Conservation (phyloP, 1,140 invertebrate genomes). For the Schmidtea mediterranea region DNA sequence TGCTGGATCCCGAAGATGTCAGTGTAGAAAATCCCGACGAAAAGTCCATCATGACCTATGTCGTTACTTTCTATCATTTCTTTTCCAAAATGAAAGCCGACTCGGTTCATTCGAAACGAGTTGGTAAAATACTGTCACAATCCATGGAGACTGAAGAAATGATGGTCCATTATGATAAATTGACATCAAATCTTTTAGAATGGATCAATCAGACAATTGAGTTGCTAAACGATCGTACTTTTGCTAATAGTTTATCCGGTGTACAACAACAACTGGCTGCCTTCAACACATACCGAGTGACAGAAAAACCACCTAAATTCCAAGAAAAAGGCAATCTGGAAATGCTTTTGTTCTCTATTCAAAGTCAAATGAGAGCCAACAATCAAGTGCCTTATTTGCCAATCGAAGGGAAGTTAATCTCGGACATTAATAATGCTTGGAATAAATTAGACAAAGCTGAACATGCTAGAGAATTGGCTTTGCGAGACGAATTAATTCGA, state of each 20-base stretch:
- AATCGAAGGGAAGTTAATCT: slow-evolving; percentile 85
- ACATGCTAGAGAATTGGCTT: slow-evolving; percentile 77
- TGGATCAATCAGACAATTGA: slow-evolving; percentile 91
- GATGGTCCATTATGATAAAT: slow-evolving; percentile 74
- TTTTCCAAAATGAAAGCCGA: slow-evolving; percentile 99
- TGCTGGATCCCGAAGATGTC: slow-evolving; percentile 72
- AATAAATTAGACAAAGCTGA: slow-evolving; percentile 85
- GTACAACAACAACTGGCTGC: slow-evolving; percentile 78
- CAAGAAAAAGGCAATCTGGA: slow-evolving; percentile 90
- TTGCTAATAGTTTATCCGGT: slow-evolving; percentile 73
- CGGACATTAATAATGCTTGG: slow-evolving; percentile 97
- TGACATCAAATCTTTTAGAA: slow-evolving; percentile 69
- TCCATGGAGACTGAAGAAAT: slow-evolving; percentile 89
- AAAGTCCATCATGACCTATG: slow-evolving; percentile 94
- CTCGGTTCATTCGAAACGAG: slow-evolving; percentile 85
- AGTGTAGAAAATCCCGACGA: slow-evolving; percentile 94
- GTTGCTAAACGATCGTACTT: slow-evolving; percentile 63
- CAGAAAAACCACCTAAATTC: neutral
- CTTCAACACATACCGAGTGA: slow-evolving; percentile 56
- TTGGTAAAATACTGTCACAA: slow-evolving; percentile 39
- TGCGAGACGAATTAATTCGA: slow-evolving; percentile 29
- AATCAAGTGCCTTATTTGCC: slow-evolving; percentile 90
- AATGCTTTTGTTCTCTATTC: slow-evolving; percentile 81
- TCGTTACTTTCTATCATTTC: slow-evolving; percentile 98
- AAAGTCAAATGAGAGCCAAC: slow-evolving; percentile 47